A percentile compares a stretch with the other conserved stretches of the same genome.
Evolutionary conservation across 1,140 invertebrate genomes (phyloP).

Genomic region (Drosophila lowei): DNA sequence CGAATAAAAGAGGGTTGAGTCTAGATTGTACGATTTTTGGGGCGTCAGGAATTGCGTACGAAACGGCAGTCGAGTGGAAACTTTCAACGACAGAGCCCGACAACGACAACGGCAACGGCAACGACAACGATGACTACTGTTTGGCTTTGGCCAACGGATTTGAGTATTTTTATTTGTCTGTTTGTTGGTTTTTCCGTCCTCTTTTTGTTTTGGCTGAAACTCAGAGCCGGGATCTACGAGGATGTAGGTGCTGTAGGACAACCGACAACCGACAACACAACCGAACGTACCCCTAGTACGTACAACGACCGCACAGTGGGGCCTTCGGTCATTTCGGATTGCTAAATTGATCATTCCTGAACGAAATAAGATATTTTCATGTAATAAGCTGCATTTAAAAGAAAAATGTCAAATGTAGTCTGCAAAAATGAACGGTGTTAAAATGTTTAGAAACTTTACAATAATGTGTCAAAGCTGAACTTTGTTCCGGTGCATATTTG

Average conservation of each 20-base stretch:
- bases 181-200: slow-evolving; percentile 47
- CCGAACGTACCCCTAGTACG: background rate
- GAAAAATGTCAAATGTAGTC: too few species aligned
- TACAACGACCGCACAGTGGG: slow-evolving; percentile 17
- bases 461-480: too few species aligned
- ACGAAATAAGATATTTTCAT: too few species aligned
- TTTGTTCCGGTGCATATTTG: too few species aligned
- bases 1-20: background rate
- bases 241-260: slow-evolving; percentile 6
- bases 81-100: slow-evolving; percentile 17
- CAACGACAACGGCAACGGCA: too few species aligned
- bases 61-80: slow-evolving; percentile 46
- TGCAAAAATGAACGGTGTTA: too few species aligned
- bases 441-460: too few species aligned
- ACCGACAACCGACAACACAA: background rate
- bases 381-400: too few species aligned
- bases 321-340: too few species aligned
- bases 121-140: slow-evolving; percentile 48
- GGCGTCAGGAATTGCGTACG: slow-evolving; percentile 35
- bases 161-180: slow-evolving; percentile 55
- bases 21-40: slow-evolving; percentile 15
- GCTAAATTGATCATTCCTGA: too few species aligned
- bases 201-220: slow-evolving; percentile 41
- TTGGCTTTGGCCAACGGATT: slow-evolving; percentile 51
- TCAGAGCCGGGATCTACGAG: background rate